Conservation (phyloP, 1,140 invertebrate species). For the Yoshiicerus persimilis region DNA sequence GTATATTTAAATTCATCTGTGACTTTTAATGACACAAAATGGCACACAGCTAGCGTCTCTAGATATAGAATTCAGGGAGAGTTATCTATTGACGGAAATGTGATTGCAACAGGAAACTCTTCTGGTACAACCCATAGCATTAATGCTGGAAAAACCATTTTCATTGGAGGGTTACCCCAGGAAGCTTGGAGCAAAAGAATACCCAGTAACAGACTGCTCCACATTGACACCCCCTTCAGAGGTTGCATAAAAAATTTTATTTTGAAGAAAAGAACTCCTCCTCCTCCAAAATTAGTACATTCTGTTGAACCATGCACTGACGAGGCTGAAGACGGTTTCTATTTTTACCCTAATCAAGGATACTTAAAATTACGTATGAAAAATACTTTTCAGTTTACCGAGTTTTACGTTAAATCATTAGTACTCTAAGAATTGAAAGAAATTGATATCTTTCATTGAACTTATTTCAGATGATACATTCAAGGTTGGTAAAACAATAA, state of each 20-base stretch:
- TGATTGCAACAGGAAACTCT: slow-evolving; percentile 60
- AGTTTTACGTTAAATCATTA: no score
- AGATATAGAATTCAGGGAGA: slow-evolving; percentile 60
- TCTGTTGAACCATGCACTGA: slow-evolving; percentile 78
- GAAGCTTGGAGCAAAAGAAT: slow-evolving; percentile 39
- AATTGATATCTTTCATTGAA: not conserved
- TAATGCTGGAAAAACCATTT: slow-evolving; percentile 70
- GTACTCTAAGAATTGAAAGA: not conserved
- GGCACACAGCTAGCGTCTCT: slow-evolving; percentile 76
- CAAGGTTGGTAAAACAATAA: slow-evolving; percentile 73
- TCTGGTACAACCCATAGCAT: slow-evolving; percentile 61
- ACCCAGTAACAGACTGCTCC: slow-evolving; percentile 55
- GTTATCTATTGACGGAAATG: slow-evolving; percentile 68
- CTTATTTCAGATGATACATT: slow-evolving; percentile 66
- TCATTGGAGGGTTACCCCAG: slow-evolving; percentile 63
- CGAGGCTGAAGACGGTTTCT: slow-evolving; percentile 81
- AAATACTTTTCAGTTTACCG: not conserved
- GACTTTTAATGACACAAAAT: slow-evolving; percentile 77
- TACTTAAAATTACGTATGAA: slow-evolving; percentile 65
- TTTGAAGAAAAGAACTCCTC: slow-evolving; percentile 67
- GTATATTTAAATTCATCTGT: slow-evolving; percentile 59
- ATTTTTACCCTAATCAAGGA: slow-evolving; percentile 75
- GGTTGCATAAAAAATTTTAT: slow-evolving; percentile 84
- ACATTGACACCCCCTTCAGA: slow-evolving; percentile 68
- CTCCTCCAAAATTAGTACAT: slow-evolving; percentile 59